These are phyloP conservation scores for Trisateles emortualis DNA, from an alignment of 2,888 invertebrate species.

Conservation along the genomic window DNA sequence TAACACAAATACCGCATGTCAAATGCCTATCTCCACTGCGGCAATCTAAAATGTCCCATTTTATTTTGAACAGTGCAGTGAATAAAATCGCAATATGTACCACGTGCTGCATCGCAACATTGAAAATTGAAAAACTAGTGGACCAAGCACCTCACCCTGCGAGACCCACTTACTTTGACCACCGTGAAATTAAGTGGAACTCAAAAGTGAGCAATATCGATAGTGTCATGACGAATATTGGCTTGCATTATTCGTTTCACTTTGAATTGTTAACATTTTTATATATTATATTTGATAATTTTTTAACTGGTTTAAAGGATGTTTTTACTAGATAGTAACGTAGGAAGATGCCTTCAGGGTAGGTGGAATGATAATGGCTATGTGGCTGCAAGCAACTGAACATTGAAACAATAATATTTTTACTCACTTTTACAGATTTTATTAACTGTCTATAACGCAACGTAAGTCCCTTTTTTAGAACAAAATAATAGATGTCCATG, in stretches of 20 bases:
- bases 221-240: slow-evolving; percentile 39
- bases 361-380: no score
- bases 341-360: no score
- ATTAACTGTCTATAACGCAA: no score
- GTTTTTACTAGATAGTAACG: no score
- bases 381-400: no score
- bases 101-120: slow-evolving; percentile 49
- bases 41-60: slow-evolving; percentile 47
- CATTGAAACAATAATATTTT: no score
- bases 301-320: slow-evolving; percentile 21
- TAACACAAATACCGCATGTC: slow-evolving; percentile 33
- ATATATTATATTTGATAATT: not conserved
- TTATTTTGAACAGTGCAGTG: slow-evolving; percentile 44
- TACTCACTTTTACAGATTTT: no score
- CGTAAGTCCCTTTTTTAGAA: no score
- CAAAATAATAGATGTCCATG: no score
- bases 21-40: slow-evolving; percentile 34
- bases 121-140: slow-evolving; percentile 62
- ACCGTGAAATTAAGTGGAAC: slow-evolving; percentile 62
- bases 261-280: slow-evolving; percentile 4
- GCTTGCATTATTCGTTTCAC: slow-evolving; percentile 12
- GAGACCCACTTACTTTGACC: slow-evolving; percentile 57
- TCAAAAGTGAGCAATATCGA: slow-evolving; percentile 40
- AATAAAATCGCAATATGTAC: slow-evolving; percentile 65
- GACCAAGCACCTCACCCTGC: slow-evolving; percentile 43